Evolutionary conservation across 92 coral and sea anemone genomes (phyloP).

Genomic region (Porites evermanni): DNA sequence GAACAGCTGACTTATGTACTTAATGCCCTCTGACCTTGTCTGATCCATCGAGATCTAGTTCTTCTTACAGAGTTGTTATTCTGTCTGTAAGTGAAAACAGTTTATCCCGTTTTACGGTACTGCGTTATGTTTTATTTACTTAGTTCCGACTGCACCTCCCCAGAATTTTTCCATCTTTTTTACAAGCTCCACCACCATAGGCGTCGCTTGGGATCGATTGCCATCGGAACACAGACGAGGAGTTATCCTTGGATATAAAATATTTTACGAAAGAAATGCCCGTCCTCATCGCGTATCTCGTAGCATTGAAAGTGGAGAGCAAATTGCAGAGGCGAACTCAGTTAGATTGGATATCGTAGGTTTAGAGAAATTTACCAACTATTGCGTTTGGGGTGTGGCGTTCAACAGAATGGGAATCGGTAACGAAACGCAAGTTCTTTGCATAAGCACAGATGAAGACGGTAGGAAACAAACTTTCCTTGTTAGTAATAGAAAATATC

Average conservation of each 20-base stretch:
- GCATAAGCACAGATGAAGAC: slow-evolving; percentile 31
- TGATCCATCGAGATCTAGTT: no score
- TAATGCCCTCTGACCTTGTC: no score
- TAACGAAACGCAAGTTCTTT: not conserved
- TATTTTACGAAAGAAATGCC: not conserved
- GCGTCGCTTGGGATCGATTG: slow-evolving; percentile 27
- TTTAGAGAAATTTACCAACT: slow-evolving; percentile 46
- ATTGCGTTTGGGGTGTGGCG: slow-evolving; percentile 42
- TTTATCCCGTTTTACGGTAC: no score
- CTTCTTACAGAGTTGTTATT: no score
- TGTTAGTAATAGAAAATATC: not conserved
- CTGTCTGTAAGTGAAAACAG: no score
- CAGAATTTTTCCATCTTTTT: slow-evolving; percentile 8
- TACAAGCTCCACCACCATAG: slow-evolving; percentile 18
- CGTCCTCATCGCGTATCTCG: not conserved
- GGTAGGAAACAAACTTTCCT: slow-evolving; percentile 13
- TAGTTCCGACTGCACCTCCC: slow-evolving; percentile 29
- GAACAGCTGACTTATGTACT: no score
- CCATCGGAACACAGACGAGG: slow-evolving; percentile 31
- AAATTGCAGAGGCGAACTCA: not conserved
- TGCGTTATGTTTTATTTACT: not conserved
- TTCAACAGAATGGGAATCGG: slow-evolving; percentile 59
- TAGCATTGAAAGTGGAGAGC: not conserved
- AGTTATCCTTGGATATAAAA: slow-evolving; percentile 16
- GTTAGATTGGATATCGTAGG: not conserved